Base-by-base conservation (phyloP, 23 tunicate species). In the Styela plicata region DNA sequence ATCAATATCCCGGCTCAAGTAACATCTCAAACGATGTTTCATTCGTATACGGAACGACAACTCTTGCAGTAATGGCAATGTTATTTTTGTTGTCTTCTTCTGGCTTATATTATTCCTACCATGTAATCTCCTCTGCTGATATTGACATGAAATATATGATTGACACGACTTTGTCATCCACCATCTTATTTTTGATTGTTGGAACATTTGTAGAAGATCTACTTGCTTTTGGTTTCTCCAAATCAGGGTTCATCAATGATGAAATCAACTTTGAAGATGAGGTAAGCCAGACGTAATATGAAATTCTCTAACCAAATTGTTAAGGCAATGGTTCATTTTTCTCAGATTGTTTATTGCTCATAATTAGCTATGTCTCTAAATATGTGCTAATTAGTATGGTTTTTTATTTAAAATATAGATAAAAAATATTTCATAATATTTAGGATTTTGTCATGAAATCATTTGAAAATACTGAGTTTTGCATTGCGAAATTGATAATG, bases 191-290 rank as follows among this genome's bases (percentile, higher is more conserved):
- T 27, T 25, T 67, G 18, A 25, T 29, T 27, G 16, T 67, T 1
- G 71, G 71, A 29, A 67, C 71, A 22, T 67, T 67, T 67, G 30
- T 67, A 18, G 71, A 67, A 67, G 71, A 25, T 67, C 71, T 67
- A 18, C 30, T 67, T 24, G 30, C 71, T 25, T 67, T 29, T 22
- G 24, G n/a, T 18, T 25, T 67, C 1, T 25, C 22, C 31, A 27
- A 67, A 18, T 19, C 31, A 18, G 24, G 18, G 19, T 27, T 22
- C 16, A 67, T 67, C 16, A 17, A 27, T 18, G 71, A 67, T 67
- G 71, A 67, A 67, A 67, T 67, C 31, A 29, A 67, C 24, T 67
- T 67, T 67, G 71, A 67, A 67, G 22, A 67, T 27, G 71, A 67
- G 71, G 71, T 67, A 24, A 67, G 1, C n/a, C n/a, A n/a, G n/a